These are phyloP conservation scores for Arion vulgaris DNA, from an alignment of 1,140 invertebrate species.

Conservation along the genomic window DNA sequence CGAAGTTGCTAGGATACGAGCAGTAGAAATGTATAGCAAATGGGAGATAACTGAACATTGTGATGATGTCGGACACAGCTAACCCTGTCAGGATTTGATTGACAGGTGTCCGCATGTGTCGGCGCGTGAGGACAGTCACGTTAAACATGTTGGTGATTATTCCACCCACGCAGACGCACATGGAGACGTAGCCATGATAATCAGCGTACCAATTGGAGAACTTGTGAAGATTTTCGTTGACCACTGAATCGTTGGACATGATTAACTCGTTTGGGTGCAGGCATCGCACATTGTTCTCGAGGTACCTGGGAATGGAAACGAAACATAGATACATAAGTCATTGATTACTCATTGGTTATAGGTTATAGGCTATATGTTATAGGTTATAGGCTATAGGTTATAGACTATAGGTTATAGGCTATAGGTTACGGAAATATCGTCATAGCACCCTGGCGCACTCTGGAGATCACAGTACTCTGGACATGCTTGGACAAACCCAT, in stretches of 20 bases:
- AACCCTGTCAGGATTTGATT: slow-evolving; percentile 88
- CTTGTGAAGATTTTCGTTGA: slow-evolving; percentile 45
- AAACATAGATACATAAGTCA: not conserved
- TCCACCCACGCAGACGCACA: slow-evolving; percentile 88
- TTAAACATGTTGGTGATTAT: slow-evolving; percentile 91
- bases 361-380: no score
- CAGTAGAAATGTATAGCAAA: slow-evolving; percentile 81
- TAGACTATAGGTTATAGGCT: no score
- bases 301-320: slow-evolving; percentile 45
- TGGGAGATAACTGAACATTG: slow-evolving; percentile 90
- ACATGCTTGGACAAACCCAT: no score
- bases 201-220: slow-evolving; percentile 70
- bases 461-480: no score
- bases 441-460: no score
- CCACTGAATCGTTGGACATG: slow-evolving; percentile 36
- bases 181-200: slow-evolving; percentile 81
- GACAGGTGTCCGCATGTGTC: slow-evolving; percentile 87
- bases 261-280: not conserved
- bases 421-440: no score
- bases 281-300: slow-evolving; percentile 50
- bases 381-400: no score
- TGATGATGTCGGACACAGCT: slow-evolving; percentile 87
- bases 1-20: slow-evolving; percentile 44
- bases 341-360: no score
- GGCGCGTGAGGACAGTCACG: slow-evolving; percentile 88